phyloP scores from a whole-genome alignment of 2,888 invertebrate species.

The Lathronympha strigana region DNA sequence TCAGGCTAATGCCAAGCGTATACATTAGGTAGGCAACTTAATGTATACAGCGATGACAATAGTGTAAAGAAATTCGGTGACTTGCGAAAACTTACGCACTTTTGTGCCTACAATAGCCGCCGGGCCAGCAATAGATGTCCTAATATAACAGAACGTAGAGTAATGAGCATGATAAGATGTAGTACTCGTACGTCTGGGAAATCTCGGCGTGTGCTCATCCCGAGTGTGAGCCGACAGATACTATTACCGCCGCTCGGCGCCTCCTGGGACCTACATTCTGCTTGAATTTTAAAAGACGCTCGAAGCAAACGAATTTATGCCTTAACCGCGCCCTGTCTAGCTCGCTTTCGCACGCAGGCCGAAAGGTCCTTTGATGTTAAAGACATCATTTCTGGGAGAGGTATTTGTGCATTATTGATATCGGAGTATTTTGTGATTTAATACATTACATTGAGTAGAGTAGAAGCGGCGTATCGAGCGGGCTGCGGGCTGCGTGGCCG shows the following conservation, averaged over 20 bases:
- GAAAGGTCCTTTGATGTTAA: conserved; percentile 34
- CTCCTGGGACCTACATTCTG: conserved; percentile 27
- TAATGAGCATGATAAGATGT: conserved; percentile 13
- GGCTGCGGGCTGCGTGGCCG: conserved; percentile 3
- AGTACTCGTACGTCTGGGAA: conserved; percentile 18
- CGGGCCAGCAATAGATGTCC: not conserved
- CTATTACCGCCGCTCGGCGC: conserved; percentile 9
- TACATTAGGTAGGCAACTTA: too few relatives aligned
- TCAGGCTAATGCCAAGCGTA: not conserved
- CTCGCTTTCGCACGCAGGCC: not conserved
- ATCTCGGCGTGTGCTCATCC: conserved; percentile 11
- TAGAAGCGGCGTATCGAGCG: conserved; percentile 29
- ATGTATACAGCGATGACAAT: not conserved
- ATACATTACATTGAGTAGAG: conserved; percentile 30
- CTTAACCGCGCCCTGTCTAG: not conserved
- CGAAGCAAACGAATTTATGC: conserved; percentile 1
- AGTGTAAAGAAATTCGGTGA: not conserved
- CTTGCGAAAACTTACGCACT: not conserved
- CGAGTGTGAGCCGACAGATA: conserved; percentile 20
- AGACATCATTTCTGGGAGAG: conserved; percentile 35
- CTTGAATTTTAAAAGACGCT: conserved; percentile 33
- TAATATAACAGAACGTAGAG: not conserved
- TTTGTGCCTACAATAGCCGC: not conserved
- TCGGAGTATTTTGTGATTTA: conserved; percentile 33
- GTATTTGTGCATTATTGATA: conserved; percentile 38